Evolutionary conservation across 2,888 invertebrate genomes (phyloP).

Genomic region (Rotaria socialis): DNA sequence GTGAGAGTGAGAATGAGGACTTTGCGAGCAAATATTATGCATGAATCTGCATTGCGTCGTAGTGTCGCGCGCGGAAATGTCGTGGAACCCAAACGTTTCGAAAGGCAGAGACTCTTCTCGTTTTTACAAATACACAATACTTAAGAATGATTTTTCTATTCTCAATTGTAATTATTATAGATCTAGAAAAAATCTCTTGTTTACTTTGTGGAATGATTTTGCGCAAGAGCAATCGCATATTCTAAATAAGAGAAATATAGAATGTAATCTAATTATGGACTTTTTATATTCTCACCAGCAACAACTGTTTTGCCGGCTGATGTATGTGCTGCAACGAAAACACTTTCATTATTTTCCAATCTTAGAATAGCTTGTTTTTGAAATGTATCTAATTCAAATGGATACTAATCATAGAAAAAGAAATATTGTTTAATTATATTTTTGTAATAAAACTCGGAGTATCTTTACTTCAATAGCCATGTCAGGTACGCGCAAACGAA

Average conservation of each 20-base stretch:
- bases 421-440: no score
- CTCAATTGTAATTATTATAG: no score
- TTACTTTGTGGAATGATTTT: constrained; percentile 80
- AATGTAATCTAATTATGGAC: neutral
- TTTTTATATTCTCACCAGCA: constrained; percentile 63
- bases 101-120: no score
- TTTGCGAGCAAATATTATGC: no score
- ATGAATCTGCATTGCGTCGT: no score
- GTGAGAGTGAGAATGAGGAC: no score
- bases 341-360: constrained; percentile 84
- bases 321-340: constrained; percentile 97
- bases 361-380: constrained; percentile 93
- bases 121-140: no score
- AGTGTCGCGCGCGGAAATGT: no score
- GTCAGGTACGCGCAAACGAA: constrained; percentile 2
- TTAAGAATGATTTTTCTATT: no score
- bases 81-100: no score
- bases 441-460: neutral
- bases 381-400: constrained; percentile 89
- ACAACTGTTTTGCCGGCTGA: constrained; percentile 95
- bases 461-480: neutral
- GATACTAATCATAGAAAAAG: constrained; percentile 61
- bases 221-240: constrained; percentile 92
- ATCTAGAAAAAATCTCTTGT: neutral
- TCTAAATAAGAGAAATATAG: constrained; percentile 62